Evolutionary conservation across 2,113 vertebrate species (phyloP).

Genomic region (Pipra filicauda): DNA sequence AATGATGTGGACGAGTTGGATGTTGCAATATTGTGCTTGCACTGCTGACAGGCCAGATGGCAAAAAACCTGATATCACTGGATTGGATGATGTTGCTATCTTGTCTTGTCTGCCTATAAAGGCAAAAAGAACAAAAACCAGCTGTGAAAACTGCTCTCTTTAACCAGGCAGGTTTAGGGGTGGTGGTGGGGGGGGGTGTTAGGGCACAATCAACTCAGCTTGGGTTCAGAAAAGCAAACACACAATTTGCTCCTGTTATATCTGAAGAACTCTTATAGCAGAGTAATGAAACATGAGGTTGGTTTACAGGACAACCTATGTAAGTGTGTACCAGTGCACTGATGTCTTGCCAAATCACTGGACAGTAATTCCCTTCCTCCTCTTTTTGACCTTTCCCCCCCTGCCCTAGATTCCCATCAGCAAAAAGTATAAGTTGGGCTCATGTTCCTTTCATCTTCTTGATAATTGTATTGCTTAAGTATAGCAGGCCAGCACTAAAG

Average conservation of each 20-base stretch:
- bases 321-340: neutral
- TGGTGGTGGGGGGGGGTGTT: too few relatives aligned
- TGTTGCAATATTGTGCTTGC: neutral
- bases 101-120: neutral
- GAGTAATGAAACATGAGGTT: neutral
- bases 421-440: neutral
- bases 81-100: neutral
- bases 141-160: neutral
- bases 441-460: neutral
- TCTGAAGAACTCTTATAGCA: neutral
- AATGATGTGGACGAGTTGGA: neutral
- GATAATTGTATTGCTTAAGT: neutral
- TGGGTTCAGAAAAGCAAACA: neutral
- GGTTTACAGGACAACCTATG: neutral
- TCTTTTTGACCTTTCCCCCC: rapidly evolving
- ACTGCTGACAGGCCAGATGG: neutral
- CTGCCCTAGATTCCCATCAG: too few relatives aligned
- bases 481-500: neutral
- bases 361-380: neutral
- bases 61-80: neutral
- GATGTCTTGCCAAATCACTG: neutral
- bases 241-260: neutral
- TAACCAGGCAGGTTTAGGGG: neutral
- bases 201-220: rapidly evolving
- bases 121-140: neutral